These are phyloP conservation scores for Ctenopoma multispine DNA, from an alignment of 2,797 vertebrate species.

Conservation along the genomic window DNA sequence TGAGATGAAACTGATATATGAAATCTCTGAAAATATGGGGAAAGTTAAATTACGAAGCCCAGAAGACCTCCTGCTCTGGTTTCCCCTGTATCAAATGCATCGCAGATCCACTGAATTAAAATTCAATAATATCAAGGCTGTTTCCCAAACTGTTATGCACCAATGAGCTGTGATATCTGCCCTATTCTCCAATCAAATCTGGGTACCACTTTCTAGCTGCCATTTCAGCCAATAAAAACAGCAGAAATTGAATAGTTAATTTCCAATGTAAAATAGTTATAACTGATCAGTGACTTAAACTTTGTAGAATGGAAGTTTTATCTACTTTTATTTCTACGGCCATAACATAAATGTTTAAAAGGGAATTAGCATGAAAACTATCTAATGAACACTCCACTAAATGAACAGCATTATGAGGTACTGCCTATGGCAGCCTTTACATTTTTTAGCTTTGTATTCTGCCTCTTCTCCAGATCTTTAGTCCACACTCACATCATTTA, in stretches of 20 bases:
- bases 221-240: slow-evolving; percentile 62
- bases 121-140: slow-evolving; percentile 79
- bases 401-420: slow-evolving; percentile 20
- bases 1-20: slow-evolving; percentile 51
- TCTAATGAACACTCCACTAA: slow-evolving; percentile 26
- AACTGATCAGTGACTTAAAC: slow-evolving; percentile 41
- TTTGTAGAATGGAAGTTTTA: slow-evolving; percentile 7
- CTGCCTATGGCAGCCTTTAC: slow-evolving; percentile 10
- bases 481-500: slow-evolving; percentile 53
- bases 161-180: slow-evolving; percentile 81
- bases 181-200: slow-evolving; percentile 69
- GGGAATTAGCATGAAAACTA: slow-evolving; percentile 17
- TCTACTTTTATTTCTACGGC: neutral
- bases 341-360: neutral
- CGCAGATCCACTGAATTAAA: slow-evolving; percentile 77
- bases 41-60: slow-evolving; percentile 62
- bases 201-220: slow-evolving; percentile 33
- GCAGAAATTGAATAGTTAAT: slow-evolving; percentile 56
- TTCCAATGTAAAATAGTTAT: slow-evolving; percentile 40
- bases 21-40: slow-evolving; percentile 53
- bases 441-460: slow-evolving; percentile 35
- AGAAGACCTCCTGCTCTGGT: slow-evolving; percentile 52
- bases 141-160: slow-evolving; percentile 74
- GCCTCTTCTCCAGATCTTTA: slow-evolving; percentile 41
- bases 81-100: slow-evolving; percentile 65